Percentiles rank a stretch among this genome's conserved stretches.
Conservation (phyloP, 2,113 vertebrate genomes). For the Scophthalmus maximus region DNA sequence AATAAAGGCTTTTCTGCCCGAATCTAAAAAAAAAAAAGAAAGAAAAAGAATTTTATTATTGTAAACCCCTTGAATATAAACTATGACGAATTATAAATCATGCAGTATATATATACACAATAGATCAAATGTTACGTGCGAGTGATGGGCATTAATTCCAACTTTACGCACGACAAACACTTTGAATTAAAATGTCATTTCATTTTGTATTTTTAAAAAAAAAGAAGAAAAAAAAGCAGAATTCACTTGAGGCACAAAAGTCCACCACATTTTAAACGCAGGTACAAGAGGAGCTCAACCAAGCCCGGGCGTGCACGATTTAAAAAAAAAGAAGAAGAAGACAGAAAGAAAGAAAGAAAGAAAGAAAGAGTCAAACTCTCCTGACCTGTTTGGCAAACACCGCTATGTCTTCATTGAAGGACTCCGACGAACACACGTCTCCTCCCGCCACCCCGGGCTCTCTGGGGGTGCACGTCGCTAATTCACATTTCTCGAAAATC, state of each 20-base stretch:
- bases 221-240: not conserved
- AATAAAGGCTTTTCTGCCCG: conserved; percentile 99
- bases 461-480: conserved; percentile 99
- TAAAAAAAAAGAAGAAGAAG: not conserved
- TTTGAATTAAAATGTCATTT: not conserved
- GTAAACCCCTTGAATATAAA: conserved; percentile 7
- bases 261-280: not conserved
- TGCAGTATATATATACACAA: not conserved
- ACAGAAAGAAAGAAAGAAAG: not conserved
- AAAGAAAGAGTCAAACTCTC: conserved; percentile 62
- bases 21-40: conserved; percentile 87
- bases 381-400: conserved; percentile 99
- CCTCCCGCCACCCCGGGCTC: conserved; percentile 99
- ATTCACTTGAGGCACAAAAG: conserved; percentile 16
- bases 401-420: conserved; percentile 99
- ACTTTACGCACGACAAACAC: conserved; percentile 39
- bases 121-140: not conserved
- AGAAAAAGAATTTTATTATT: conserved; percentile 15
- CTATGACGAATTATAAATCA: not conserved
- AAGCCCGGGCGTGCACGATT: conserved; percentile 43
- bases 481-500: conserved; percentile 99
- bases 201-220: conserved; percentile 2
- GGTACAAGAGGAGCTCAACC: conserved; percentile 34
- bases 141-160: not conserved
- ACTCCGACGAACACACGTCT: conserved; percentile 99